These are phyloP conservation scores for Habropoda laboriosa DNA, from an alignment of 1,140 invertebrate species.

Conservation along the genomic window DNA sequence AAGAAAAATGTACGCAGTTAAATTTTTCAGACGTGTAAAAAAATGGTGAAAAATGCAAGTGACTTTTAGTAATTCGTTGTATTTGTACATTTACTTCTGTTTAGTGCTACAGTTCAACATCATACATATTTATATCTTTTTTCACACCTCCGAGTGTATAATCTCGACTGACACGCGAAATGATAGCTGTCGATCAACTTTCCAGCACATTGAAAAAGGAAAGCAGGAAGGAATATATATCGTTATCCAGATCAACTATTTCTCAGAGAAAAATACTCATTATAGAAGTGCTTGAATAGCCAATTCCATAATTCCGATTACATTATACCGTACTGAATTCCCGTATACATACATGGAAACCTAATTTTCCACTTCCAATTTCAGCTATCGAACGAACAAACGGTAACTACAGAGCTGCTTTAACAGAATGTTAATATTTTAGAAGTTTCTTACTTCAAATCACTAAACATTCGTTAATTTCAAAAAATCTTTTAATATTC, in stretches of 20 bases:
- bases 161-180: background rate
- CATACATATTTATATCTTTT: background rate
- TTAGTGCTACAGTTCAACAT: too few species aligned
- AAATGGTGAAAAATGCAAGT: too few species aligned
- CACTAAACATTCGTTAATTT: background rate
- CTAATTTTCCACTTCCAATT: conserved; percentile 4
- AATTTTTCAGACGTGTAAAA: too few species aligned
- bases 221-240: conserved; percentile 5
- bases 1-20: too few species aligned
- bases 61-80: too few species aligned
- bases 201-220: background rate
- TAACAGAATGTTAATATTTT: background rate
- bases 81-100: too few species aligned
- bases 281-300: background rate
- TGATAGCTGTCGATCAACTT: background rate
- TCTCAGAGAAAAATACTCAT: background rate
- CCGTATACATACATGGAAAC: conserved; percentile 13
- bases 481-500: background rate
- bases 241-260: background rate
- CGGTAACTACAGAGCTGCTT: too few species aligned
- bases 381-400: background rate
- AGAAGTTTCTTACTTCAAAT: background rate
- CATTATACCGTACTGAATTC: background rate
- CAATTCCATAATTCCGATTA: background rate
- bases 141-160: conserved; percentile 41